Evolutionary conservation across 1,140 invertebrate species (phyloP).

Genomic region (Rhynchophorus ferrugineus): DNA sequence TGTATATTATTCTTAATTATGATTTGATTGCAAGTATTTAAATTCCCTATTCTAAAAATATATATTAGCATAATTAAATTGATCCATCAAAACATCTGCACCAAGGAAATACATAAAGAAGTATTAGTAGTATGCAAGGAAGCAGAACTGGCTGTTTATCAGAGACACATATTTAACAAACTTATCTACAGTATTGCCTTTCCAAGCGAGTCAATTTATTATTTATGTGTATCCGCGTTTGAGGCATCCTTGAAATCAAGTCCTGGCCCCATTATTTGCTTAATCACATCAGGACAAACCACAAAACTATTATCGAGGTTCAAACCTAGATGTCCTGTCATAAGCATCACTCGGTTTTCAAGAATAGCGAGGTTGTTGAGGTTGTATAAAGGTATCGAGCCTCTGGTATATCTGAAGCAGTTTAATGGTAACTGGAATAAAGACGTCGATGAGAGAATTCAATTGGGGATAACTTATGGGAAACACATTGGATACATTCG

Average conservation of each 20-base stretch:
- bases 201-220: conserved; percentile 45
- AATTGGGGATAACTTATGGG: conserved; percentile 57
- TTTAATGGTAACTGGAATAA: conserved; percentile 32
- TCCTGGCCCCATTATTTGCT: conserved; percentile 75
- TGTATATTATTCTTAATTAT: no score
- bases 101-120: conserved; percentile 15
- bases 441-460: conserved; percentile 63
- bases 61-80: no score
- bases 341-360: conserved; percentile 68
- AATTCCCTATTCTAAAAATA: no score
- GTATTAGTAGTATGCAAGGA: conserved; percentile 43
- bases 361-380: conserved; percentile 66
- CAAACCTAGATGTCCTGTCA: conserved; percentile 74
- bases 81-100: conserved; percentile 41
- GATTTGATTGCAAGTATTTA: no score
- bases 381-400: conserved; percentile 61
- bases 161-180: conserved; percentile 65
- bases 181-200: conserved; percentile 42
- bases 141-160: conserved; percentile 77
- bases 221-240: conserved; percentile 75
- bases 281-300: conserved; percentile 75
- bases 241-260: conserved; percentile 71
- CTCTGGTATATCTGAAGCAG: conserved; percentile 24
- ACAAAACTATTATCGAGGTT: conserved; percentile 73
- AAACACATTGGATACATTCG: conserved; percentile 53